Conservation (phyloP, 2,888 invertebrate species). For the Drosophila neotestacea region DNA sequence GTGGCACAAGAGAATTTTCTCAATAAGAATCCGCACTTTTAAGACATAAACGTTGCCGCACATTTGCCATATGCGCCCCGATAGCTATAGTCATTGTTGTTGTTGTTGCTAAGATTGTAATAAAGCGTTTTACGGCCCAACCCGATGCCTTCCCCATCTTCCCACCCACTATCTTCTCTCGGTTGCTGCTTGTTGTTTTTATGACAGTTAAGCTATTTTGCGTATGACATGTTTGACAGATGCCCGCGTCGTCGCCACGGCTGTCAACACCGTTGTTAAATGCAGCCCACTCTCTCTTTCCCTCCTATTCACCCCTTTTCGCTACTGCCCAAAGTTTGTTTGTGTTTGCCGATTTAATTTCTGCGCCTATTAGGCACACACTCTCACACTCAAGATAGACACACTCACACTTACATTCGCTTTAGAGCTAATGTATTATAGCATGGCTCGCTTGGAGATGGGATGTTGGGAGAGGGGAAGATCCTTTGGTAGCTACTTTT, state of each 20-base stretch:
- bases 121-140: slow-evolving; percentile 75
- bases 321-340: slow-evolving; percentile 41
- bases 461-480: slow-evolving; percentile 5
- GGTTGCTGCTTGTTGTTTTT: slow-evolving; percentile 65
- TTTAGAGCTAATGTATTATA: slow-evolving; percentile 11
- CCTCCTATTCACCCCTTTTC: background rate
- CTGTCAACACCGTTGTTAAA: slow-evolving; percentile 74
- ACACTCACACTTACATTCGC: slow-evolving; percentile 4
- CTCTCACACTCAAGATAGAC: slow-evolving; percentile 7
- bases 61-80: slow-evolving; percentile 58
- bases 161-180: background rate
- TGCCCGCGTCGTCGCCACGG: slow-evolving; percentile 53
- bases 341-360: slow-evolving; percentile 68
- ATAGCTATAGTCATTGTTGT: slow-evolving; percentile 13
- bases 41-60: slow-evolving; percentile 66
- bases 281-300: slow-evolving; percentile 39
- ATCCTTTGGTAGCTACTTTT: slow-evolving; percentile 69
- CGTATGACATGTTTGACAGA: slow-evolving; percentile 81
- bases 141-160: background rate
- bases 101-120: slow-evolving; percentile 53
- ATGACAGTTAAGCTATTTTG: slow-evolving; percentile 81
- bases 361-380: slow-evolving; percentile 44
- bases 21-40: slow-evolving; percentile 58
- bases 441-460: background rate
- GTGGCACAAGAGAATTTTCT: slow-evolving; percentile 19